Conservation (phyloP, 1,140 invertebrate species). For the Plectrocnemia conspersa region DNA sequence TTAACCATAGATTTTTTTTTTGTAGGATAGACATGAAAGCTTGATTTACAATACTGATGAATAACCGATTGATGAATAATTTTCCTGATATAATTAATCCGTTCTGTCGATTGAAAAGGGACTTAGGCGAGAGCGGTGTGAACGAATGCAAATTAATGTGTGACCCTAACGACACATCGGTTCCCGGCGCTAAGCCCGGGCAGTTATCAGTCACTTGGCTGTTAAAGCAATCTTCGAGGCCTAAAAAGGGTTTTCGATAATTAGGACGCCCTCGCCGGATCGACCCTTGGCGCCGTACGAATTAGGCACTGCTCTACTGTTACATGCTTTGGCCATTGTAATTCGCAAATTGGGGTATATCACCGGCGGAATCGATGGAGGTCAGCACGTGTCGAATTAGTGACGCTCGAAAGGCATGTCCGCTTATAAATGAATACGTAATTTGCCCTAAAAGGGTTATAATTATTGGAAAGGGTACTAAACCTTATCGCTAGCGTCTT, state of each 20-base stretch:
- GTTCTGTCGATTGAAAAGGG: too few species aligned
- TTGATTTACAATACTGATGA: too few species aligned
- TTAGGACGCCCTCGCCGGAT: slow-evolving; percentile 1
- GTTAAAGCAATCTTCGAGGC: neutral
- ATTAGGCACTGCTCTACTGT: slow-evolving; percentile 4
- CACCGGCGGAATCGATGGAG: slow-evolving; percentile 3
- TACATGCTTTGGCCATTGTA: neutral
- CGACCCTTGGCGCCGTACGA: neutral
- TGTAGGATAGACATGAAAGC: too few species aligned
- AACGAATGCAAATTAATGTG: too few species aligned
- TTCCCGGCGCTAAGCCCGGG: neutral
- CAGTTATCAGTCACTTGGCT: neutral
- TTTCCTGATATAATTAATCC: too few species aligned
- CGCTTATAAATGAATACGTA: slow-evolving; percentile 8
- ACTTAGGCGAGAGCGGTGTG: too few species aligned
- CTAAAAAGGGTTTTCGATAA: slow-evolving; percentile 7
- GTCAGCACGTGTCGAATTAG: slow-evolving; percentile 11
- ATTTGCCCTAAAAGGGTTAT: neutral
- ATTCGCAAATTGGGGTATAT: slow-evolving; percentile 9
- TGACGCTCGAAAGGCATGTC: slow-evolving; percentile 5
- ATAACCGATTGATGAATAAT: too few species aligned
- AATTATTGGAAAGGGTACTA: neutral
- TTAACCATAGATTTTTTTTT: too few species aligned
- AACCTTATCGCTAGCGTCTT: too few species aligned
- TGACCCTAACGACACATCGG: neutral